Percentiles rank a stretch among this genome's conserved stretches.
Conservation (phyloP, 2,113 vertebrate species). For the Sinocyclocheilus grahami region DNA sequence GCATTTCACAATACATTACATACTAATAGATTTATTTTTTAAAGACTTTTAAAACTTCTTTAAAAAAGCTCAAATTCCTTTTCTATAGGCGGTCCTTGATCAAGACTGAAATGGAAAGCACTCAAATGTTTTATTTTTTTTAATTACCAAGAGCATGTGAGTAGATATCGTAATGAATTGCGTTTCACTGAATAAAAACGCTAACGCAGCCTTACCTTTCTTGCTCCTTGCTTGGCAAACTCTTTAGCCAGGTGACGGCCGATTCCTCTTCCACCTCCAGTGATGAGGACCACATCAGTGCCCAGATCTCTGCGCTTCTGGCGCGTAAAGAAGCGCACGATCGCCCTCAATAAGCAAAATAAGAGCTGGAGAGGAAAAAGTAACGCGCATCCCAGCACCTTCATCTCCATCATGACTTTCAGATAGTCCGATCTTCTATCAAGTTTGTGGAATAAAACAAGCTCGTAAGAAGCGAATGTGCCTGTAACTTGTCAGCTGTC, state of each 20-base stretch:
- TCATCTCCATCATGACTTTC: slow-evolving; percentile 74
- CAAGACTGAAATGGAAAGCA: neutral
- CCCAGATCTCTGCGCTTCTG: slow-evolving; percentile 76
- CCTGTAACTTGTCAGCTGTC: slow-evolving; percentile 32
- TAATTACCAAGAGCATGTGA: neutral
- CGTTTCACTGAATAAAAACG: neutral
- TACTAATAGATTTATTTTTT: neutral
- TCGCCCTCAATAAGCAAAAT: slow-evolving; percentile 75
- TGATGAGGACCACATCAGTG: slow-evolving; percentile 82
- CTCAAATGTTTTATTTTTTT: neutral
- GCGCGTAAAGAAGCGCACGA: slow-evolving; percentile 73
- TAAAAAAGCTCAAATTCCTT: neutral
- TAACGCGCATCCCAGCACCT: slow-evolving; percentile 76
- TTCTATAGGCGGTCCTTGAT: neutral
- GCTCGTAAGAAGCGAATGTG: neutral
- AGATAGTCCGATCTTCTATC: neutral
- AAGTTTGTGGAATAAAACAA: neutral
- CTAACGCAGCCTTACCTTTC: slow-evolving; percentile 74
- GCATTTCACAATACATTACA: neutral
- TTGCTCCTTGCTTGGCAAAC: slow-evolving; percentile 80
- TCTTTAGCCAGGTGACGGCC: slow-evolving; percentile 83
- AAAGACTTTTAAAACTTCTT: neutral
- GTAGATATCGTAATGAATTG: neutral
- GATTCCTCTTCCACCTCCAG: slow-evolving; percentile 86
- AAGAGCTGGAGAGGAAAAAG: slow-evolving; percentile 80